Evolutionary conservation across 35 echinoderm and acorn worm species (phyloP), one percentile per base, ranked within the genome.

Genomic region (Apostichopus japonicus): DNA sequence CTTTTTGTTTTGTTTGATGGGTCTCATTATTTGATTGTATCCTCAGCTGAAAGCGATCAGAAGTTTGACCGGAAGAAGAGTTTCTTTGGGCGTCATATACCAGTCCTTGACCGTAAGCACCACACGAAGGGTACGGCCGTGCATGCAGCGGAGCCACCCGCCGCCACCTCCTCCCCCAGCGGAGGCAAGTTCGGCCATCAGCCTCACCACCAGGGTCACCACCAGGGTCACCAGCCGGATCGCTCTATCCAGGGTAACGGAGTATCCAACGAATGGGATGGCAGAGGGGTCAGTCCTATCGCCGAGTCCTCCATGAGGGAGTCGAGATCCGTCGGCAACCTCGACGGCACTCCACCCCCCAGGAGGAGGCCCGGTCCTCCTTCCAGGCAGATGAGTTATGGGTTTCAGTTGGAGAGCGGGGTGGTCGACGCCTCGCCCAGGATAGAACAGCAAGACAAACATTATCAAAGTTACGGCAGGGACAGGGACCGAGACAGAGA

Each of bases 11-110:
- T 44, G 33, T 44, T 44, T 44, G 33, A 44, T 44, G 33, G 33
- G 33, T 44, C 33, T 44, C 4, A 23, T 78, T 17, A 61, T 51
- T 82, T 87, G 19, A 21, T 87, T 87, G 6, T 62, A 33, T 71
- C 61, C 52, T 19, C 90, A 91, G 90, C 44, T 79, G 90, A 79
- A 54, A 89, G 78, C 44, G 95, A 95, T 65, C 86, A 92, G 14
- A 96, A 96, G 79, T 83, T 96, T 55, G 97, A 99, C 79, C 91
- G 97, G 19, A 99, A 99, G 81, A 99, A 99, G 92, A 99, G 97
- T 84, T 96, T 99, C 92, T 99, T 99, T 92, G 95, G 95, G 22
- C 95, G 97, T 23, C 94, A 95, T 44, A 86, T 93, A 57, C 56
- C 56, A 9, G 83, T 57, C 70, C 94, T 72, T 92, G 93, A 54